Conservation (phyloP, 2,888 invertebrate genomes). For the Pandemis corylana region DNA sequence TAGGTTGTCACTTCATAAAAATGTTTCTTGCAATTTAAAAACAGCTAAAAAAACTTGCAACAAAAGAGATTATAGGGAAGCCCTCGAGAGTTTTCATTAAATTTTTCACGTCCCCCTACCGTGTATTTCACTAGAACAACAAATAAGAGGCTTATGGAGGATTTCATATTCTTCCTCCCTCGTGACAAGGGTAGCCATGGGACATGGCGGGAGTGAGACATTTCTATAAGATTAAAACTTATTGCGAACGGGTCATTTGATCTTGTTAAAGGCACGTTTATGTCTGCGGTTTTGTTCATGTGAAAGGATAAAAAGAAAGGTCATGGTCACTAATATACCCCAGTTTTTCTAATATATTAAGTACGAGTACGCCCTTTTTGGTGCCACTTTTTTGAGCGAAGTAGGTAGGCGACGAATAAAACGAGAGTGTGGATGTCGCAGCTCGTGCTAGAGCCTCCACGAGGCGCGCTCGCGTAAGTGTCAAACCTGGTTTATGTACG, state of each 20-base stretch:
- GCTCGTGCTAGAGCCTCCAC: no score
- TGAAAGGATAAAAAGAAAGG: no score
- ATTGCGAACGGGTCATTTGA: not conserved
- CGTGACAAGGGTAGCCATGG: constrained; percentile 53
- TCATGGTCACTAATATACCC: no score
- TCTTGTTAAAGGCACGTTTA: no score
- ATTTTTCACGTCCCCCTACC: constrained; percentile 55
- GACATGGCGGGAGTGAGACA: constrained; percentile 27
- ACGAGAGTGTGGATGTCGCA: no score
- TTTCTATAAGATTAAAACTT: not conserved
- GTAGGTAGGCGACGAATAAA: no score
- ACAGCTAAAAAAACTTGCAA: constrained; percentile 29
- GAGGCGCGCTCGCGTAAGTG: no score
- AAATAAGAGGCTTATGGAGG: constrained; percentile 66
- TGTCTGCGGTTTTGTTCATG: no score
- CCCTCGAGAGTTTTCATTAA: constrained; percentile 59
- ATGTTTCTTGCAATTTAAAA: constrained; percentile 7
- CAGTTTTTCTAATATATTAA: no score
- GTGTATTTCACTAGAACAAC: constrained; percentile 65
- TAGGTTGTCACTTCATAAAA: not conserved
- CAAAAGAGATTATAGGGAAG: constrained; percentile 53
- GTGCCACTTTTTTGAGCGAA: no score
- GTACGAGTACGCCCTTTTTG: no score
- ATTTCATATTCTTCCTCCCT: constrained; percentile 59
- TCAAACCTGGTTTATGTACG: no score